A percentile compares a stretch with the other conserved stretches of the same genome.
phyloP scores from a whole-genome alignment of 1,140 invertebrate genomes.

The Cydia amplana region DNA sequence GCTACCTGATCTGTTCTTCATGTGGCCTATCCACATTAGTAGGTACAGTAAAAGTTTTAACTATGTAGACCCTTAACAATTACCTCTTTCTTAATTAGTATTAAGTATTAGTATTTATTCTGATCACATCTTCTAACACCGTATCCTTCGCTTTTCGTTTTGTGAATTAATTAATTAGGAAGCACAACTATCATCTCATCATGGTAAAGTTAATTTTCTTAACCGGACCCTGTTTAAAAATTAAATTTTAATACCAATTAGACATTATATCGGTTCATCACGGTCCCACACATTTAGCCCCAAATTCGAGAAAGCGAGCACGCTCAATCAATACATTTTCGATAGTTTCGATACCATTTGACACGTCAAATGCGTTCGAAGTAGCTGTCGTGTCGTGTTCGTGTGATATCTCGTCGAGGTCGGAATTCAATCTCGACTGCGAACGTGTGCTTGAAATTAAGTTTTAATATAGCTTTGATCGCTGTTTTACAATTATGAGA shows the following conservation, averaged over 20 bases:
- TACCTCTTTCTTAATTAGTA: no score
- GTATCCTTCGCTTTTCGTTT: no score
- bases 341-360: neutral
- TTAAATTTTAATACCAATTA: neutral
- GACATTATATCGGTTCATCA: neutral
- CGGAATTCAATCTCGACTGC: neutral
- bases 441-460: neutral
- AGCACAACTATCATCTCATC: neutral
- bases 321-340: neutral
- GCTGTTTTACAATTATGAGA: neutral
- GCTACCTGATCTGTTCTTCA: neutral
- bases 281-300: neutral
- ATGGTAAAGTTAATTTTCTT: neutral
- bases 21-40: neutral
- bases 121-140: no score
- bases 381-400: neutral
- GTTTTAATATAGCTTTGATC: constrained; percentile 3
- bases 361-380: neutral
- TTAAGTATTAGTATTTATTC: no score
- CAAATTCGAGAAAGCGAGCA: neutral
- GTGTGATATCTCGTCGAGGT: neutral
- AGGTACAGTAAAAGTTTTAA: neutral
- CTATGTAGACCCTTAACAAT: neutral
- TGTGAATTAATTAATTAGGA: no score
- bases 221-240: neutral